Conservation (phyloP, 2,888 invertebrate genomes). For the Parapristionchus giblindavisi region DNA sequence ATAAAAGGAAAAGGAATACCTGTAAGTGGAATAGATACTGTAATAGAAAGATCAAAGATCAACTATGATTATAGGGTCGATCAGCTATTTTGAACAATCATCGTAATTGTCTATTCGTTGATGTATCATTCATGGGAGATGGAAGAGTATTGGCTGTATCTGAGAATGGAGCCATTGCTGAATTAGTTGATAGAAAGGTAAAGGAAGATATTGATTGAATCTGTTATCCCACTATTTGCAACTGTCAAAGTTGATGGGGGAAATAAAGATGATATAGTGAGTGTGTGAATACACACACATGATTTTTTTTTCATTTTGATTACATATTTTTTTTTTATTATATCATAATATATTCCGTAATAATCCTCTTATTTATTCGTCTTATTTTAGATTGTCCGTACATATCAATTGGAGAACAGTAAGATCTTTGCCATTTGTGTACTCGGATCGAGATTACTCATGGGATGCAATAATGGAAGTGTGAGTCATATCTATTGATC, state of each 20-base stretch:
- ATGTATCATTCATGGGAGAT: slow-evolving; percentile 17
- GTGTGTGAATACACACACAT: too few relatives aligned
- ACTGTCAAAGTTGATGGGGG: too few relatives aligned
- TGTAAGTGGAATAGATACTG: not conserved
- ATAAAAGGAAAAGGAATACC: slow-evolving; percentile 31
- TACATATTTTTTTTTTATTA: too few relatives aligned
- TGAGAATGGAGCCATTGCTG: slow-evolving; percentile 16
- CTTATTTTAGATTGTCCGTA: slow-evolving; percentile 7
- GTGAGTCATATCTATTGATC: not conserved
- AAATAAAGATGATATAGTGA: too few relatives aligned
- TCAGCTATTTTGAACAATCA: slow-evolving; percentile 21
- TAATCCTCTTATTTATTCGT: too few relatives aligned
- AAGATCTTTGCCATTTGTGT: slow-evolving; percentile 18
- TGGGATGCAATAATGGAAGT: slow-evolving; percentile 17
- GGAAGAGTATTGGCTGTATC: slow-evolving; percentile 20
- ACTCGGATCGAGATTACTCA: not conserved
- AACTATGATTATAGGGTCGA: slow-evolving; percentile 10
- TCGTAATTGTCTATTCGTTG: slow-evolving; percentile 3
- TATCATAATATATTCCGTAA: not conserved
- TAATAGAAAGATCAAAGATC: too few relatives aligned
- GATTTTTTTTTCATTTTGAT: too few relatives aligned
- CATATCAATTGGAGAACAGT: not conserved
- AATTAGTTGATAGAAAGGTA: slow-evolving; percentile 34
- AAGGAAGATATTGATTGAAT: not conserved
- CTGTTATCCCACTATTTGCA: too few relatives aligned